Base-by-base conservation (phyloP, 2,888 invertebrate species). In the Xylota sylvarum region DNA sequence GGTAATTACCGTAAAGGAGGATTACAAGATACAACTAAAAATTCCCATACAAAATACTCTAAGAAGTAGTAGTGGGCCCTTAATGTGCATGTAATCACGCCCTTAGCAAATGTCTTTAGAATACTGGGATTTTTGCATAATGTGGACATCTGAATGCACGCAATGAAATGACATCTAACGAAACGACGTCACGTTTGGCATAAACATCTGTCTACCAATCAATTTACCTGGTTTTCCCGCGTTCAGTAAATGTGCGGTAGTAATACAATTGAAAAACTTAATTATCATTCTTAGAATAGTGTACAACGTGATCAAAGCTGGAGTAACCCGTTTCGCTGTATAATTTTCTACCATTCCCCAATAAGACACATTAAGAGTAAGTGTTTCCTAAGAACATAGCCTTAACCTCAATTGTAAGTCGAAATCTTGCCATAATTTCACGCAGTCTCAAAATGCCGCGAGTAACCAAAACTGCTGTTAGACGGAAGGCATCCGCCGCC, bases 381-480 rank as follows among this genome's bases (percentile, higher is more conserved):
- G 79, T 79, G 50, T 32, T 37, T 52, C 23, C 23, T 77, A 60
- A 5, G 5, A 67, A 73, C 1, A n/a, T 37, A 43, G 10, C 43
- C 32, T 43, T 77, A 78, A 79, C 67, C 79, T 84, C 48, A 69
- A 48, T 48, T 80, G 12, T 30, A 35, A 62, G 65, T 46, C 19
- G n/a, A 52, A 30, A 40, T 35, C 6, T 67, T 62, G 14, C 37
- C 23, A 17, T 12, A 64, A 43, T 27, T 35, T 77, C 56, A 37
- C 67, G 76, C 85, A 81, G 81, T 81, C 65, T 72, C 43, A 74
- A 70, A 74, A 87, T 87, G 87, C 70, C 87, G 52, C 46, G 72
- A 67, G 46, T 37, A 40, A 23, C 65, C 14, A 83, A 83, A 87
- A 19, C 37, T 56, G 56, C 85, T 43, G 67, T 77, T 40, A 72